Evolutionary conservation across 2,797 vertebrate species (phyloP).

Genomic region (Coluber constrictor): DNA sequence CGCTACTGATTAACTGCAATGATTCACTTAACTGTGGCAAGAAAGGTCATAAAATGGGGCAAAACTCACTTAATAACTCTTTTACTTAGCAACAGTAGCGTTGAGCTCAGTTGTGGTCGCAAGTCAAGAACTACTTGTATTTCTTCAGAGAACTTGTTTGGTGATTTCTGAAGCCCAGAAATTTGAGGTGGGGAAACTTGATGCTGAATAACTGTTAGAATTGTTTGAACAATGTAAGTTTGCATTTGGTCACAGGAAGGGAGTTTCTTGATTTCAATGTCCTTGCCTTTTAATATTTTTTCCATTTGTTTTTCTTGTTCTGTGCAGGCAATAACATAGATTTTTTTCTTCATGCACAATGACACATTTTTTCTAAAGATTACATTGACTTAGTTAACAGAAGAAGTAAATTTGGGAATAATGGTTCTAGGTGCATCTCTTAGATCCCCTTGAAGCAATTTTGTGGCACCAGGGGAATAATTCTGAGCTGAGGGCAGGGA

Average conservation of each 20-base stretch:
- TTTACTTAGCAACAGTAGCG: neutral
- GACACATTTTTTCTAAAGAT: neutral
- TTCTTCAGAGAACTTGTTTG: neutral
- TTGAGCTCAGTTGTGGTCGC: neutral
- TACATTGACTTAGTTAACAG: neutral
- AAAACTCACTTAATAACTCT: neutral
- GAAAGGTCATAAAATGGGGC: neutral
- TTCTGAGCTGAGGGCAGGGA: neutral
- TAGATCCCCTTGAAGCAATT: neutral
- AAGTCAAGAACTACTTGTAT: neutral
- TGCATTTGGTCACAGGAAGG: neutral
- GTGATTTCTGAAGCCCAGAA: neutral
- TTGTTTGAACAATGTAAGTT: neutral
- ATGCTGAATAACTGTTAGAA: neutral
- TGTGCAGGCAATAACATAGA: neutral
- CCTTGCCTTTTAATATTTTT: neutral
- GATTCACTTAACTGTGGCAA: neutral
- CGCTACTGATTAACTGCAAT: neutral
- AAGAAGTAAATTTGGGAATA: neutral
- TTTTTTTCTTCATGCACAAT: neutral
- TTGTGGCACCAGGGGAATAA: neutral
- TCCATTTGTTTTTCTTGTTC: neutral
- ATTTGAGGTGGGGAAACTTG: neutral
- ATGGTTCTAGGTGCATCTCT: neutral
- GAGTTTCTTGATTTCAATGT: neutral